Base-by-base conservation (phyloP, 2,888 invertebrate species). In the Dicranocentrus wangi region DNA sequence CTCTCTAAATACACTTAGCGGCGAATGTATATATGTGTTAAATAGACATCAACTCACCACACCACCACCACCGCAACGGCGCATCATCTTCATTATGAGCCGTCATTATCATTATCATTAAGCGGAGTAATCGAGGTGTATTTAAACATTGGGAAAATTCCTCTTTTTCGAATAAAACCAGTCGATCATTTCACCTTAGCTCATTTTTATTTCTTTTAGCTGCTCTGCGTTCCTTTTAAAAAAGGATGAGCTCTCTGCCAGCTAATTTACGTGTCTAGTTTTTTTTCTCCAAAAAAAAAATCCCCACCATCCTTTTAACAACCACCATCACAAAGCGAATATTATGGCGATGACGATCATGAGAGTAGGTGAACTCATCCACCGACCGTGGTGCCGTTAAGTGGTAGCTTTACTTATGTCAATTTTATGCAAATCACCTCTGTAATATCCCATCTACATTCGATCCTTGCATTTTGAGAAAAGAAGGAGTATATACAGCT, bases 21-120 rank as follows among this genome's bases (percentile, higher is more conserved):
- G n/a, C 25, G 25, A 23, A 32, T 43, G 27, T 27, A 23, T 19
- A 61, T 42, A 13, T 61, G 28, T 47, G 58, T 55, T 66, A 43
- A 65, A 65, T 66, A 43, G 55, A 42, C 65, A 55, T 75, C 42
- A 15, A 28, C 65, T 73, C 65, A 65, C 65, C 61, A 63, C 32
- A 25, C 25, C 53, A 55, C 19, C 51, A 51, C 51, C 51, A 66
- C 75, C 43, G 42, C 39, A 47, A 25, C n/a, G n/a, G n/a, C 66
- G 65, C 66, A 55, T 76, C 61, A 69, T 76, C 68, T 76, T 76
- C 76, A 69, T 76, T 76, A 76, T 69, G 60, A 69, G 47, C 69
- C 61, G 77, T 78, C 77, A 78, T 78, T 78, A 78, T 70, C 77
- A 78, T 78, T 78, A 77, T 61, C 76, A 76, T 76, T 73, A 73